Percentiles rank a stretch among this genome's conserved stretches.
These are phyloP conservation scores for Xiphydria camelus DNA, from an alignment of 2,888 invertebrate species.

Conservation along the genomic window DNA sequence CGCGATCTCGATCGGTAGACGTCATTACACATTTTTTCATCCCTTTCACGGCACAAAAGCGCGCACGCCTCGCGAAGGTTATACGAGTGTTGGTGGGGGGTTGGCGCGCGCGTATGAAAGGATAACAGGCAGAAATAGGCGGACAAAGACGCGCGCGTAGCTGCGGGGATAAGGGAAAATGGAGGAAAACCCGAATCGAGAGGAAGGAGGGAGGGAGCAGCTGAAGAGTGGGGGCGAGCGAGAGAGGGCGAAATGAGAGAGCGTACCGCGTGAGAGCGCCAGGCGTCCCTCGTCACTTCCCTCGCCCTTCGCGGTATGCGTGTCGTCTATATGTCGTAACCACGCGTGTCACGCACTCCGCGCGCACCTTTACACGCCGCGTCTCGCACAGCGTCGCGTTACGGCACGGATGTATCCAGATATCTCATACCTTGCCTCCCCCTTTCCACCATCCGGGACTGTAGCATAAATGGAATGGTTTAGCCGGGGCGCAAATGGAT, in stretches of 20 bases:
- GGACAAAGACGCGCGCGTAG: constrained; percentile 8
- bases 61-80: neutral
- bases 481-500: constrained; percentile 22
- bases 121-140: constrained; percentile 14
- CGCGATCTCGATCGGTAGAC: neutral
- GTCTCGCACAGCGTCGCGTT: too few relatives aligned
- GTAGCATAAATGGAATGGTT: constrained; percentile 23
- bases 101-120: constrained; percentile 6
- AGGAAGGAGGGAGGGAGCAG: neutral
- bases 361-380: too few relatives aligned
- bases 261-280: neutral
- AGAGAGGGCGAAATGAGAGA: neutral
- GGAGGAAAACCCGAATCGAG: neutral
- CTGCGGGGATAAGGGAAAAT: constrained; percentile 10
- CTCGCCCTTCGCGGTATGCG: too few relatives aligned
- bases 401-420: too few relatives aligned
- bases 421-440: neutral
- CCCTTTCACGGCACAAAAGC: neutral
- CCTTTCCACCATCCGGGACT: neutral
- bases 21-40: neutral
- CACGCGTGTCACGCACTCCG: too few relatives aligned
- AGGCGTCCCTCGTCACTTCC: too few relatives aligned
- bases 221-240: neutral
- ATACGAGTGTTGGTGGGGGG: neutral
- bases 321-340: too few relatives aligned